phyloP scores from a whole-genome alignment of 92 coral and sea anemone genomes.

The Phenganax stokvisi region DNA sequence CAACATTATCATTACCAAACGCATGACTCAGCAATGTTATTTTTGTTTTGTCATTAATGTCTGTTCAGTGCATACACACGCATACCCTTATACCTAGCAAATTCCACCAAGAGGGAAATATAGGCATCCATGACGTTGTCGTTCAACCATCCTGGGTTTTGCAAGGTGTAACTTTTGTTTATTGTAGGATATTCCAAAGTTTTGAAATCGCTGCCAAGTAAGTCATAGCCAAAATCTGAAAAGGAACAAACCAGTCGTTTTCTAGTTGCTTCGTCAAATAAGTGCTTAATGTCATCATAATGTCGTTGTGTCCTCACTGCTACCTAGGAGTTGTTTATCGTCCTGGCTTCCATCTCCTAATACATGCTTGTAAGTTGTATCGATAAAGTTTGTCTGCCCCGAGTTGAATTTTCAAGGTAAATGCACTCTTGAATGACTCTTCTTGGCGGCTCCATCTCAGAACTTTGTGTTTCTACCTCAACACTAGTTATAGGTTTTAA shows the following conservation, averaged over 20 bases:
- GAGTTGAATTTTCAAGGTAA: neutral
- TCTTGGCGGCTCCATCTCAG: neutral
- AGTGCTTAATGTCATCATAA: neutral
- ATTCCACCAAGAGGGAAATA: neutral
- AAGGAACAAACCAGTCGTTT: too few relatives aligned
- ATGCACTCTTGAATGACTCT: neutral
- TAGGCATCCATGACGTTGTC: neutral
- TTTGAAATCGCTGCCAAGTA: slow-evolving; percentile 15
- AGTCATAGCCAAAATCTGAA: too few relatives aligned
- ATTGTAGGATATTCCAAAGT: slow-evolving; percentile 23
- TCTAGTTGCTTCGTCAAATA: slow-evolving; percentile 4
- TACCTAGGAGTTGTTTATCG: neutral
- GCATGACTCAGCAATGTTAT: too few relatives aligned
- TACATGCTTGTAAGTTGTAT: slow-evolving; percentile 15
- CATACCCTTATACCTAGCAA: neutral
- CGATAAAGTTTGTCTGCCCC: neutral
- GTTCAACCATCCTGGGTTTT: slow-evolving; percentile 11
- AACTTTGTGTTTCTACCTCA: neutral
- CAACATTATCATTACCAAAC: too few relatives aligned
- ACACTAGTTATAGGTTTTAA: neutral
- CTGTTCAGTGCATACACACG: neutral
- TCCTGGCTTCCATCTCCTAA: slow-evolving; percentile 21
- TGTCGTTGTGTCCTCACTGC: neutral
- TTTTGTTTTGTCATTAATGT: too few relatives aligned
- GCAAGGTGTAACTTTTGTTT: neutral